phyloP scores from a whole-genome alignment of 2,888 invertebrate species.

The Lamproptera curius region DNA sequence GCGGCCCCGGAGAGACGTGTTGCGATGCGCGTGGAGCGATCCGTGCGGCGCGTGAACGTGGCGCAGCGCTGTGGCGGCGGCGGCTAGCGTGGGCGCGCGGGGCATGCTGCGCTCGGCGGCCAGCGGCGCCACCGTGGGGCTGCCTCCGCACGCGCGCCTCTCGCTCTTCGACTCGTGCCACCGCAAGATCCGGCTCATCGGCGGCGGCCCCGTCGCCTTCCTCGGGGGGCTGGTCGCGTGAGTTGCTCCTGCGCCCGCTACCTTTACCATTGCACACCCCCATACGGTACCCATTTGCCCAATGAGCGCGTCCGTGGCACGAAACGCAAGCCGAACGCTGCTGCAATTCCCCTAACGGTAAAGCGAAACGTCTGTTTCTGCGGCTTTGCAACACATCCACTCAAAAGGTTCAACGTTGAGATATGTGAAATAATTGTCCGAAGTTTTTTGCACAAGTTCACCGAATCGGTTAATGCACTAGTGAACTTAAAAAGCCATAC shows the following conservation, averaged over 20 bases:
- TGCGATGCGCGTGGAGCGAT: conserved; percentile 79
- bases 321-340: not conserved
- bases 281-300: conserved; percentile 1
- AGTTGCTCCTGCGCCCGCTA: conserved; percentile 48
- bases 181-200: conserved; percentile 84
- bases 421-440: no score
- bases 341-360: conserved; percentile 25
- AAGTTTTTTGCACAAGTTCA: no score
- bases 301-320: not conserved
- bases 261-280: not conserved
- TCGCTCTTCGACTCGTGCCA: conserved; percentile 85
- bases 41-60: conserved; percentile 45
- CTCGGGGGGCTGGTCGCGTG: conserved; percentile 85
- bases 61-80: conserved; percentile 35
- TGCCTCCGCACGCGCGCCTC: conserved; percentile 75
- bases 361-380: conserved; percentile 2
- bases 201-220: conserved; percentile 82
- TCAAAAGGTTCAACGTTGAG: no score
- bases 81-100: conserved; percentile 39
- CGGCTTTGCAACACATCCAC: no score
- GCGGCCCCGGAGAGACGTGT: conserved; percentile 52
- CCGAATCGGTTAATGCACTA: no score
- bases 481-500: no score
- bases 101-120: conserved; percentile 64
- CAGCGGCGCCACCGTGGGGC: conserved; percentile 64